Evolutionary conservation across 1,140 invertebrate genomes (phyloP), one percentile per base, ranked within the genome.

Genomic region (Achroia grisella): DNA sequence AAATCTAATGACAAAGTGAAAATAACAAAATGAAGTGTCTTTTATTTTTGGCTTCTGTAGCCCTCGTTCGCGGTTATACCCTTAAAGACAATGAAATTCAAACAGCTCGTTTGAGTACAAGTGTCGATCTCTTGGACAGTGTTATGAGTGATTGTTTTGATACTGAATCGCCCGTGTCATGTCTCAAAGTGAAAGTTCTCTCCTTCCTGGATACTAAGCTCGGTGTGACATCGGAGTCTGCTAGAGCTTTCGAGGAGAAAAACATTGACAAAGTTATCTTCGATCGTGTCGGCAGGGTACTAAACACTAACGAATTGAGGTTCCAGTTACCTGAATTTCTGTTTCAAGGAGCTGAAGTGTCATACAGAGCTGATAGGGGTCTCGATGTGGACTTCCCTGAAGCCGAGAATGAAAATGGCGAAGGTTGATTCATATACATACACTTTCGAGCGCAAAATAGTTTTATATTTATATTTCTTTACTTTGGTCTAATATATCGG

Each of bases 261-360:
- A 90, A 92, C 58, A 88, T 94, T 37, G 93, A 94, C 55, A 91
- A 92, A 65, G 90, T 92, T 17, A 90, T 95, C 46, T 90, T 91
- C 43, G 89, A 92, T 36, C 89, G 93, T 52, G 89, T 90, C 4
- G 88, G 89, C 10, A 89, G 91, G 54, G 89, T 93, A 46, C 57
- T 94, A 27, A 89, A 90, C 67, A 89, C 87, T 15, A 92, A 93
- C 66, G 91, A 94, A 60, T 90, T 94, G 62, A 88, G 87, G 27
- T 60, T 94, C 29, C 87, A 89, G 52, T 65, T 95, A 41, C 93
- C 93, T 0, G 89, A 93, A 63, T 87, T 93, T 30, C 83, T 93
- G 44, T 93, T 94, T 76, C 88, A 89, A 42, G 82, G 87, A 39
- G 90, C 91, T 33, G 88, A 92, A 53, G 75, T 93, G 5, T 89